These are phyloP conservation scores for Thyatira batis DNA, from an alignment of 2,888 invertebrate species.

Conservation along the genomic window DNA sequence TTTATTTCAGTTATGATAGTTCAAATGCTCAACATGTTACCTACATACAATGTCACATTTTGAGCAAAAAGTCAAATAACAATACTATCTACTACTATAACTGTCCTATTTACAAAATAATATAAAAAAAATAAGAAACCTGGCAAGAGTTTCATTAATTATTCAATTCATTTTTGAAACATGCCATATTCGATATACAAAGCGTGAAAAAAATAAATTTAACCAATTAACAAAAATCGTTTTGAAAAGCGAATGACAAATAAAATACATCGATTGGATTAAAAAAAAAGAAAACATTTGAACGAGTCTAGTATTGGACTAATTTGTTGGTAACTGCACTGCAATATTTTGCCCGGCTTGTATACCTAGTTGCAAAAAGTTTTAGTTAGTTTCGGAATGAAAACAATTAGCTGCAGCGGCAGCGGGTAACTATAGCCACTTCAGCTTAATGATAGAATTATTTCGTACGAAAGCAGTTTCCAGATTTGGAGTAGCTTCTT, in stretches of 20 bases:
- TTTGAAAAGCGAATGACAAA: not conserved
- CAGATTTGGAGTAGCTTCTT: not conserved
- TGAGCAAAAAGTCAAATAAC: too few species aligned
- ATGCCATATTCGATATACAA: not conserved
- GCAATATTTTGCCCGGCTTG: slow-evolving; percentile 20
- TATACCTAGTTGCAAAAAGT: slow-evolving; percentile 26
- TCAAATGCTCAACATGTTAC: too few species aligned
- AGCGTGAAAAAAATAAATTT: not conserved
- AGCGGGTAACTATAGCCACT: slow-evolving; percentile 23
- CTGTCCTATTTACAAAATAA: too few species aligned
- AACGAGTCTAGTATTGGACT: slow-evolving; percentile 11
- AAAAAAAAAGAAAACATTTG: not conserved
- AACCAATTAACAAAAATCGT: not conserved
- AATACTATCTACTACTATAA: too few species aligned
- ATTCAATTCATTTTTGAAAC: too few species aligned
- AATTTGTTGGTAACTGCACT: slow-evolving; percentile 7
- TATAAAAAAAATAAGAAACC: too few species aligned
- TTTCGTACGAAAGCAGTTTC: slow-evolving; percentile 5
- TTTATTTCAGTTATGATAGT: too few species aligned
- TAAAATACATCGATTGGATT: not conserved
- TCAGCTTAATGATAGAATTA: slow-evolving; percentile 20
- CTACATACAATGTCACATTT: too few species aligned
- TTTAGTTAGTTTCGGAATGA: slow-evolving; percentile 23
- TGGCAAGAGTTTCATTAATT: too few species aligned
- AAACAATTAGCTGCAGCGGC: slow-evolving; percentile 32